Evolutionary conservation across 2,888 invertebrate genomes (phyloP).

Genomic region (Harmothoe impar): DNA sequence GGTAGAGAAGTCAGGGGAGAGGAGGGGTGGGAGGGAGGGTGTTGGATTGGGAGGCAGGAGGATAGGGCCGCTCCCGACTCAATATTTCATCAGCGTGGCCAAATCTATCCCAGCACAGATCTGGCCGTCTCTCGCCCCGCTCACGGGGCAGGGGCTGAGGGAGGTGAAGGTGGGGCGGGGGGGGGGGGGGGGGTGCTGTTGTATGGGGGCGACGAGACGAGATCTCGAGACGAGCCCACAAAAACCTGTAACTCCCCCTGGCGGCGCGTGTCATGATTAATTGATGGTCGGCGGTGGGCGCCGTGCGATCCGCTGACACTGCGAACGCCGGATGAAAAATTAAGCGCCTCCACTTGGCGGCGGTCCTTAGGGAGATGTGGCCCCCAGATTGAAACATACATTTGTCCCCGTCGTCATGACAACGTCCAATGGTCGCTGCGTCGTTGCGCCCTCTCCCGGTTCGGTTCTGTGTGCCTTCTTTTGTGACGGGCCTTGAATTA

Average conservation of each 20-base stretch:
- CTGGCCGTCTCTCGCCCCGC: constrained; percentile 16
- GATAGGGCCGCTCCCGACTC: constrained; percentile 25
- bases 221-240: constrained; percentile 9
- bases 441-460: not conserved
- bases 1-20: not conserved
- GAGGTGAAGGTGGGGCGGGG: not conserved
- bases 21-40: not conserved
- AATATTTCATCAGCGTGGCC: constrained; percentile 40
- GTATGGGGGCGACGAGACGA: not conserved
- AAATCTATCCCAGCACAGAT: constrained; percentile 26
- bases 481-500: constrained; percentile 39
- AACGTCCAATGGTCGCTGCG: constrained; percentile 7
- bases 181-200: not conserved
- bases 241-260: not conserved
- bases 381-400: constrained; percentile 58
- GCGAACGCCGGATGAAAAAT: constrained; percentile 55
- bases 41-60: not conserved
- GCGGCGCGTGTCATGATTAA: constrained; percentile 33
- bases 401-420: constrained; percentile 51
- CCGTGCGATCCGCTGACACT: constrained; percentile 23
- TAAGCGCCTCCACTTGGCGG: not conserved
- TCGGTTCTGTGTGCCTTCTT: not conserved
- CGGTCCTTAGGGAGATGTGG: constrained; percentile 5
- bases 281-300: constrained; percentile 36
- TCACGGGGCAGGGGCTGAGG: not conserved